Evolutionary conservation across 1,140 invertebrate genomes (phyloP).

Genomic region (Caerostris darwini): DNA sequence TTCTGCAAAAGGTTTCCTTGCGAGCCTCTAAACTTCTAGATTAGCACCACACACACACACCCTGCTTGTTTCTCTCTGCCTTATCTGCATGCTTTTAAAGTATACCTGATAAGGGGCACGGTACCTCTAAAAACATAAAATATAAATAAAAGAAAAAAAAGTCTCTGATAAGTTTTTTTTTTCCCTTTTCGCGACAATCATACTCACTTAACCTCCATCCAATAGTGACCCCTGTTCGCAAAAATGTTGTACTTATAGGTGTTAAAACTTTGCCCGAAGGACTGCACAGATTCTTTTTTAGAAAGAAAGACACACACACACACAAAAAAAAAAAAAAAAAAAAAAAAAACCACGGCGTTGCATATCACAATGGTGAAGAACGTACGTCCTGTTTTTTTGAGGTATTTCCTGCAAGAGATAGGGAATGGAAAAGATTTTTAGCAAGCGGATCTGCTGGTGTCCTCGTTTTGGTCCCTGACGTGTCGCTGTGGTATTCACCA

Average conservation of each 20-base stretch:
- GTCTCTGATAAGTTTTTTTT: neutral
- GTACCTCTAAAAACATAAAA: neutral
- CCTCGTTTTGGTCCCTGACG: neutral
- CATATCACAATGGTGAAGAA: conserved; percentile 22
- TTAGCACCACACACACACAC: conserved; percentile 50
- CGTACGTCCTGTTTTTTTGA: conserved; percentile 26
- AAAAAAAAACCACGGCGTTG: neutral
- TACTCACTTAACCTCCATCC: conserved; percentile 70
- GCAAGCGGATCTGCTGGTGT: neutral
- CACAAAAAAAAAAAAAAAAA: neutral
- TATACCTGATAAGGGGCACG: neutral
- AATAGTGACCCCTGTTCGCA: conserved; percentile 71
- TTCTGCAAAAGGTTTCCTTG: neutral
- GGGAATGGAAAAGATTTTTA: neutral
- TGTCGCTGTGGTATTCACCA: neutral
- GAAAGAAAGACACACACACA: too few species aligned
- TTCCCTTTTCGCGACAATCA: conserved; percentile 33
- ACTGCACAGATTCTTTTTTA: conserved; percentile 4
- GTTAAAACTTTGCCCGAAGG: conserved; percentile 16
- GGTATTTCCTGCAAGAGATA: conserved; percentile 50
- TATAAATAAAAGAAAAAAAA: neutral
- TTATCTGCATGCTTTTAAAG: conserved; percentile 60
- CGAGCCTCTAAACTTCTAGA: neutral
- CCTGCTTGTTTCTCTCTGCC: conserved; percentile 1
- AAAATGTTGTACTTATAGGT: conserved; percentile 76